These are phyloP conservation scores for Brachyhypopomus occidentalis DNA, from an alignment of 2,113 vertebrate species.

Conservation along the genomic window DNA sequence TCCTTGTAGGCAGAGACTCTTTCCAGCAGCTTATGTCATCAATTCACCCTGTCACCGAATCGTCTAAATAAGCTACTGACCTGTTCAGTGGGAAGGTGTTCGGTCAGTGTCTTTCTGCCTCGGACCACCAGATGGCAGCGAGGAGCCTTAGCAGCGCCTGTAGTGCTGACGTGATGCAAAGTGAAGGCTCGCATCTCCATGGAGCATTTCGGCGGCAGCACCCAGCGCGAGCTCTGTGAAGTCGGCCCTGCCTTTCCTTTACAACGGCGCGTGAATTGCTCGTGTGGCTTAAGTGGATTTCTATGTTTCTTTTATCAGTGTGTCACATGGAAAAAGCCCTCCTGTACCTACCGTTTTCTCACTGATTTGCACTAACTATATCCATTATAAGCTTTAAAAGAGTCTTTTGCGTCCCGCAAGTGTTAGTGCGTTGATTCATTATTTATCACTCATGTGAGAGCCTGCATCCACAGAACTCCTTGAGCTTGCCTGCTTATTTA, in stretches of 20 bases:
- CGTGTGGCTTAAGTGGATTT: conserved; percentile 32
- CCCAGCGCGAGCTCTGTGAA: conserved; percentile 35
- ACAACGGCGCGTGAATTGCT: conserved; percentile 25
- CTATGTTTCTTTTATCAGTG: neutral
- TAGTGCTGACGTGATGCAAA: conserved; percentile 32
- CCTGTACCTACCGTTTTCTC: neutral
- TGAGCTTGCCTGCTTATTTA: neutral
- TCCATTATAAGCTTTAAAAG: neutral
- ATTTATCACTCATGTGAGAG: conserved; percentile 26
- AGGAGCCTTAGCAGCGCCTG: conserved; percentile 18
- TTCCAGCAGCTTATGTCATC: neutral
- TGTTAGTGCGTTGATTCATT: conserved; percentile 10
- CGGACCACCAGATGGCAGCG: conserved; percentile 46
- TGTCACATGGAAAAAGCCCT: neutral
- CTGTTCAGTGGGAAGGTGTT: conserved; percentile 10
- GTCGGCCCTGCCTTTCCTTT: neutral
- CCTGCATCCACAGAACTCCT: neutral
- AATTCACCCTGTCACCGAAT: neutral
- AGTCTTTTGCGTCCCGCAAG: neutral
- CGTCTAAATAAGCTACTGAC: conserved; percentile 1
- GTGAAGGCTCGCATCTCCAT: conserved; percentile 41
- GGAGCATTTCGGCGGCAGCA: conserved; percentile 53
- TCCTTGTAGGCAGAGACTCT: neutral
- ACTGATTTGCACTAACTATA: conserved; percentile 7
- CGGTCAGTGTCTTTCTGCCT: neutral